Evolutionary conservation across 2,113 vertebrate genomes (phyloP), one percentile per base, ranked within the genome.

Genomic region (Psilopsiagon aymara): DNA sequence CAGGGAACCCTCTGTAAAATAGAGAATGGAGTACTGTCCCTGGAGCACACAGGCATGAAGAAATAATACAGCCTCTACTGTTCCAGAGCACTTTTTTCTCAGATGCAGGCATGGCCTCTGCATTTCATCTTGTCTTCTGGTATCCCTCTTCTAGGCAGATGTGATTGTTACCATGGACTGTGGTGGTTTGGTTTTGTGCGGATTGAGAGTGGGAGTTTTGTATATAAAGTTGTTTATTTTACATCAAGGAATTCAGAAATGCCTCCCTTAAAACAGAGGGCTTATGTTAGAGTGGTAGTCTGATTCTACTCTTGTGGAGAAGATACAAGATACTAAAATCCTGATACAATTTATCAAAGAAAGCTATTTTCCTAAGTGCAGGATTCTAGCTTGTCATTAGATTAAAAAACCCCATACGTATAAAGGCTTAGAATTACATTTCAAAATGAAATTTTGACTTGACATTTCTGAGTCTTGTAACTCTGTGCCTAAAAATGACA

Each of bases 401-500:
- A 59, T 84, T 47, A 49, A 91, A 94, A 82, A 13, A 23, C 0
- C 13, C 2, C 49, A 20, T 52, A 46, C 15, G 1, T 12, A 19
- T 8, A 6, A 43, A 86, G 39, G 41, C 80, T 80, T 4, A 37
- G 82, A 93, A 70, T 81, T 91, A 59, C 11, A 52, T 92, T 96
- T 92, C 76, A 63, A 94, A 53, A 23, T 28, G 29, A 75, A 84
- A 66, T 75, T 94, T 94, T 66, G 81, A 89, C 86, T 95, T 95
- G 89, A 82, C 77, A 16, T 91, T 91, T 95, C 74, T 95, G 84
- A 95, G 81, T 91, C 86, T 77, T 94, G 51, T 66, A 94, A 71
- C 86, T 95, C 91, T 28, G 69, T n/a, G 80, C 77, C 92, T 93
- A 79, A 95, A 91, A 95, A 68, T 41, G 81, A 95, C 67, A 95